Percentiles rank a stretch among this genome's conserved stretches.
Evolutionary conservation across 2,888 invertebrate genomes (phyloP).

Genomic region (Nysson spinosus): DNA sequence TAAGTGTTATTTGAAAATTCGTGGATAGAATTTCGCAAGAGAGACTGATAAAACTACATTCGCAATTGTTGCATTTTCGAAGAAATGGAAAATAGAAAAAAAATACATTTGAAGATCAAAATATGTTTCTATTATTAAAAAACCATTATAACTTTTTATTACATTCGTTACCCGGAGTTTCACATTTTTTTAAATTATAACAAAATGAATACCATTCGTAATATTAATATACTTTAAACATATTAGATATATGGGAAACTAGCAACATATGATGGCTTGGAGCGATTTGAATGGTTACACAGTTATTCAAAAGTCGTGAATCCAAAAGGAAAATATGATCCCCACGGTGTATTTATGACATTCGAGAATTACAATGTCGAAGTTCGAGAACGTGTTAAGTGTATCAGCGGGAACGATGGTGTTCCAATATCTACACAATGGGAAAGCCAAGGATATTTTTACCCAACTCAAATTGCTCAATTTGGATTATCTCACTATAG

Average conservation of each 20-base stretch:
- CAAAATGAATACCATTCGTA: no score
- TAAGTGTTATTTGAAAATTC: no score
- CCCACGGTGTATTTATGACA: conserved; percentile 94
- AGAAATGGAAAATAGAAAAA: no score
- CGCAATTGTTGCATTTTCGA: no score
- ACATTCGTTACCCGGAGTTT: no score
- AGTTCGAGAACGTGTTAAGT: conserved; percentile 95
- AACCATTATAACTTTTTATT: no score
- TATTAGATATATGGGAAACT: conserved; percentile 90
- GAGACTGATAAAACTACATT: no score
- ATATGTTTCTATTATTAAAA: no score
- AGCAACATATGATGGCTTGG: conserved; percentile 84
- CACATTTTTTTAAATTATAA: no score
- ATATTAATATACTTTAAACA: conserved; percentile 10
- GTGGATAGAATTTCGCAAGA: no score
- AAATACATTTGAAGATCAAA: no score
- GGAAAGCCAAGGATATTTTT: conserved; percentile 96
- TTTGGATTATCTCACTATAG: conserved; percentile 98
- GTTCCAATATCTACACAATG: conserved; percentile 98
- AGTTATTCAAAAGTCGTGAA: conserved; percentile 94
- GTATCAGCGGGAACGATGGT: conserved; percentile 95
- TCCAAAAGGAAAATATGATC: conserved; percentile 92
- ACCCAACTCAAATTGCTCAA: conserved; percentile 99
- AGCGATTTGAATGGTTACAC: conserved; percentile 96
- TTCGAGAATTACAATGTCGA: conserved; percentile 99